Evolutionary conservation across 2,797 vertebrate species (phyloP), one percentile per base, ranked within the genome.

Genomic region (Karalla daura): DNA sequence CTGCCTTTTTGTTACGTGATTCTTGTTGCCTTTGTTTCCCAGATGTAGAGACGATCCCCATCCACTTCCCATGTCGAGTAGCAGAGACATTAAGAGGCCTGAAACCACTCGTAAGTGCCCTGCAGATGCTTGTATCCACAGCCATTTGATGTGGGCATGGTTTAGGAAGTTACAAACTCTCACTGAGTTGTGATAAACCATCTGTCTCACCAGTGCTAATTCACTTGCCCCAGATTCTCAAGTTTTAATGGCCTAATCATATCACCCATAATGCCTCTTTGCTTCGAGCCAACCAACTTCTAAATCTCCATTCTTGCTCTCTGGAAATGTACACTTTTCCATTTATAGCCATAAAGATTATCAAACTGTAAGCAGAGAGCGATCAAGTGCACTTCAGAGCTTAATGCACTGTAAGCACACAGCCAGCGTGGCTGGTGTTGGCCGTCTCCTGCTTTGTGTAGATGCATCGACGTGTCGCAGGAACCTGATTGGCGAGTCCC

Each of bases 311-410:
- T 83, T 78, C 62, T 11, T 65, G 70, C 63, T 77, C 74, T 43
- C 27, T 55, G 74, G 75, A 83, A 74, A 72, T 88, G 65, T 76
- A 76, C 63, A 32, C 60, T 73, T 78, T 80, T 82, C 74, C 78
- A 79, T 89, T 87, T 83, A 80, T 80, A 86, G 69, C 78, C 68
- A 5, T 71, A 64, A 80, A 86, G 86, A 86, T 88, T 70, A 89
- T 88, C 70, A 69, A 69, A 73, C 73, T 63, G 78, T 76, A 62
- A 59, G 74, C 63, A 25, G 66, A 68, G 77, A 84, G 73, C 61
- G 40, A 84, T 87, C 84, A 74, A 74, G 63, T 68, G 45, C 68
- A 30, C 69, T 67, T 50, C 5, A 37, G 55, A 70, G 82, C 63
- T 76, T 80, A 73, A 74, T 80, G 66, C 33, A 53, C 27, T 65